A percentile compares a stretch with the other conserved stretches of the same genome.
Conservation (phyloP, 2,113 vertebrate species). For the Rousettus leschenaultii region DNA sequence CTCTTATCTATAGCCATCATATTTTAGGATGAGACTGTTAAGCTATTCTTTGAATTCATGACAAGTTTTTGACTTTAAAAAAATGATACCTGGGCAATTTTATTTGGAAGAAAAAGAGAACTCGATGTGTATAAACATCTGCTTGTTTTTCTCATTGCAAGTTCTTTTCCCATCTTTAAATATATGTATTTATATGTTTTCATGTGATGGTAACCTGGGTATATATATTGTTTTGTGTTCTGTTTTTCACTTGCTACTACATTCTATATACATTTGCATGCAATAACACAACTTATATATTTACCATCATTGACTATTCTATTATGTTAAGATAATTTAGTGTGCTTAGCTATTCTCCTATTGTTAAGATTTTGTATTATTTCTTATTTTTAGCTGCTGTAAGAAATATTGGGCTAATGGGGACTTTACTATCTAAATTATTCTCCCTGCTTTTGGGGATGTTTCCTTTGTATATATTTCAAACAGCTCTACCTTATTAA, state of each 20-base stretch:
- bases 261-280: not conserved
- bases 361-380: not conserved
- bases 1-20: not conserved
- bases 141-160: not conserved
- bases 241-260: not conserved
- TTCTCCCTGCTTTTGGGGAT: not conserved
- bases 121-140: not conserved
- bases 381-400: not conserved
- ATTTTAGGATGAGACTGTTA: not conserved
- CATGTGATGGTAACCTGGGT: not conserved
- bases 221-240: not conserved
- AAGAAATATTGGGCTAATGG: not conserved
- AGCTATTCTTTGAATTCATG: not conserved
- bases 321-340: not conserved
- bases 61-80: conserved; percentile 21
- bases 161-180: conserved; percentile 7
- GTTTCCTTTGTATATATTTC: not conserved
- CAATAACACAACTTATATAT: no score
- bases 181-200: not conserved
- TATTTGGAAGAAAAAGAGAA: not conserved
- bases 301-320: not conserved
- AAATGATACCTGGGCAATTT: not conserved
- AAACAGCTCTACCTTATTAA: not conserved
- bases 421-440: not conserved
- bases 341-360: not conserved